A percentile compares a stretch with the other conserved stretches of the same genome.
phyloP scores from a whole-genome alignment of 2,888 invertebrate species.

The Acronicta leporina region DNA sequence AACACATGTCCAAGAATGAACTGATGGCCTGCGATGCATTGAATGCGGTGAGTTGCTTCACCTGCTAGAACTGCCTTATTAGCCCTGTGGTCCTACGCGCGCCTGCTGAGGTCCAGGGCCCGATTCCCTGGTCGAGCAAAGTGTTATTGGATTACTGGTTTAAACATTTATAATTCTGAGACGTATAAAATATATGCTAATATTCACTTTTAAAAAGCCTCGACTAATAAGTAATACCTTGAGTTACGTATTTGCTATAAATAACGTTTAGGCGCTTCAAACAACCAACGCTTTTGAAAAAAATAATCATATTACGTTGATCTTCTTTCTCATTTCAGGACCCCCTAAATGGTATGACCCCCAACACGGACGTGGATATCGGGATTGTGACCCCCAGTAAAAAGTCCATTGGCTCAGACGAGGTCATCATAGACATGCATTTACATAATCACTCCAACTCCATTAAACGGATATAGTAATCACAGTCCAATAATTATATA shows the following conservation, averaged over 20 bases:
- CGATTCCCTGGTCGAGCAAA: too few relatives aligned
- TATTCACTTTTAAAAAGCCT: too few relatives aligned
- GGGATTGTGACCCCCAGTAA: conserved; percentile 77
- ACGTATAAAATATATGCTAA: too few relatives aligned
- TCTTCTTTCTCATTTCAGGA: conserved; percentile 51
- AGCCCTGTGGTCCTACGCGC: too few relatives aligned
- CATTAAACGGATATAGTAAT: conserved; percentile 69
- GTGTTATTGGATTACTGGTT: too few relatives aligned
- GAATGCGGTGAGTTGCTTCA: conserved; percentile 71
- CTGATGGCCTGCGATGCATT: conserved; percentile 93
- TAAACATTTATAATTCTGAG: too few relatives aligned
- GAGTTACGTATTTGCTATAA: conserved; percentile 1
- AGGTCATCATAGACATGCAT: conserved; percentile 90
- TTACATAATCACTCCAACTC: conserved; percentile 69
- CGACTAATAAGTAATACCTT: too few relatives aligned
- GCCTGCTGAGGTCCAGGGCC: too few relatives aligned
- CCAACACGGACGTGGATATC: conserved; percentile 83
- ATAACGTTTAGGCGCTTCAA: not conserved
- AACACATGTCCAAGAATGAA: conserved; percentile 94
- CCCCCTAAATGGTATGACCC: conserved; percentile 82
- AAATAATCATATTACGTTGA: too few relatives aligned
- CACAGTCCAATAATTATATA: conserved; percentile 3
- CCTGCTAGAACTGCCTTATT: too few relatives aligned
- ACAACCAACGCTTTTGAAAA: not conserved
- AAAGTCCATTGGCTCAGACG: conserved; percentile 86